Evolutionary conservation across 2,888 invertebrate genomes (phyloP), one percentile per base, ranked within the genome.

Genomic region (Diarsia mendica): DNA sequence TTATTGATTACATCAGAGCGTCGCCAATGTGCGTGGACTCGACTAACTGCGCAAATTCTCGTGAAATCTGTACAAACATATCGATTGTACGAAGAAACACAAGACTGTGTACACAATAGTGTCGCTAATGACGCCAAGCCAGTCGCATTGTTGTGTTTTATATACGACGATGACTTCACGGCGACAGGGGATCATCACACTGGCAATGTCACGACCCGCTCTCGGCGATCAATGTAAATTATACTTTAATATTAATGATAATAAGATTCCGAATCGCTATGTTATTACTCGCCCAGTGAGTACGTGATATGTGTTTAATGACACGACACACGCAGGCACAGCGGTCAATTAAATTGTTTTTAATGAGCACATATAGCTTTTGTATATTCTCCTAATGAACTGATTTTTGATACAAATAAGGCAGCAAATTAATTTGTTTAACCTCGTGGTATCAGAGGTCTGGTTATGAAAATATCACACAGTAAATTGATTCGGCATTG

Each of bases 61-160:
- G 85, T 85, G 88, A 93, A 95, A 94, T 93, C 94, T 95, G 94
- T 93, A 91, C 91, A 95, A 96, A 95, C 91, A 95, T 80, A 86
- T 91, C 90, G 90, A 91, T 93, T 91, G 87, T 90, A 84, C 82
- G 84, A 89, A 89, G 92, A 92, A 93, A 92, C 93, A 93, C 92
- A 93, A 90, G 87, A 90, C 89, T 87, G 91, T 91, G 90, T 92
- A 46, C 18, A 91, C 89, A 91, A 91, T 91, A 91, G 89, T 85
- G 88, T 85, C 89, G 89, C 87, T 91, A 92, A 91, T 92, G 93
- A 92, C 93, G 92, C 85, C 84, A 92, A 93, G 92, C 85, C 84
- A 86, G 85, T 85, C 65, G 87, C 90, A 91, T 92, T 93, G 91
- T 92, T 87, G 89, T 85, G 85, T 86, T 87, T 88, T 91, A 91